phyloP scores from a whole-genome alignment of 2,888 invertebrate genomes.

The Tipula helvola region DNA sequence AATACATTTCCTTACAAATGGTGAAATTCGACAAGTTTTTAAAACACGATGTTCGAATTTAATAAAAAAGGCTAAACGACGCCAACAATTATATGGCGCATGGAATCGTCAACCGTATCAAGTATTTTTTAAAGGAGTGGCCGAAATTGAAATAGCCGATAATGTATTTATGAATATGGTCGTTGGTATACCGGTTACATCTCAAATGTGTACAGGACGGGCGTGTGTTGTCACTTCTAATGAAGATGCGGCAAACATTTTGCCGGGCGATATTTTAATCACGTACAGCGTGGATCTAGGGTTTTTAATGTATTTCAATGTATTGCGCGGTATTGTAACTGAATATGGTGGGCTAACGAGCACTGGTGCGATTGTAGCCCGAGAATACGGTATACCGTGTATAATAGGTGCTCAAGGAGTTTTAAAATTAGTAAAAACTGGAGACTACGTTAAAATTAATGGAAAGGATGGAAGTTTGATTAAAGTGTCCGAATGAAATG shows the following conservation, averaged over 20 bases:
- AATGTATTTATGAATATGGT: slow-evolving; percentile 30
- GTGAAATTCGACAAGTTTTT: slow-evolving; percentile 49
- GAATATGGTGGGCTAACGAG: slow-evolving; percentile 74
- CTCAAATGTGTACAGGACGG: slow-evolving; percentile 36
- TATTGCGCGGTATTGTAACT: slow-evolving; percentile 64
- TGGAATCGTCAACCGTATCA: slow-evolving; percentile 42
- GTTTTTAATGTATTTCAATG: slow-evolving; percentile 76
- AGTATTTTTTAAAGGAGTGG: slow-evolving; percentile 42
- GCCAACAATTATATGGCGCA: slow-evolving; percentile 45
- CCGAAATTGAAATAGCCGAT: slow-evolving; percentile 13
- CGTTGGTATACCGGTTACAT: not conserved
- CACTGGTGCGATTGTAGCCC: slow-evolving; percentile 40
- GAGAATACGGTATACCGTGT: not conserved
- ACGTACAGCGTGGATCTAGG: slow-evolving; percentile 69
- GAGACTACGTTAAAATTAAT: not conserved
- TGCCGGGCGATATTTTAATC: slow-evolving; percentile 59
- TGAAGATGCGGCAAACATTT: slow-evolving; percentile 44
- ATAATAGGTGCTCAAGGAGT: not conserved
- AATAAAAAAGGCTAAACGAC: slow-evolving; percentile 44
- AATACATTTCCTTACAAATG: slow-evolving; percentile 52
- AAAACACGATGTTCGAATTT: slow-evolving; percentile 24
- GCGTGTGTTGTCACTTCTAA: slow-evolving; percentile 60
- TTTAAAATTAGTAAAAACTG: not conserved
- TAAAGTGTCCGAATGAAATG: not conserved
- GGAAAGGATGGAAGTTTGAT: not conserved